A percentile compares a stretch with the other conserved stretches of the same genome.
These are phyloP conservation scores for Speoplatyrhinus poulsoni DNA, from an alignment of 2,113 vertebrate genomes.

Conservation along the genomic window DNA sequence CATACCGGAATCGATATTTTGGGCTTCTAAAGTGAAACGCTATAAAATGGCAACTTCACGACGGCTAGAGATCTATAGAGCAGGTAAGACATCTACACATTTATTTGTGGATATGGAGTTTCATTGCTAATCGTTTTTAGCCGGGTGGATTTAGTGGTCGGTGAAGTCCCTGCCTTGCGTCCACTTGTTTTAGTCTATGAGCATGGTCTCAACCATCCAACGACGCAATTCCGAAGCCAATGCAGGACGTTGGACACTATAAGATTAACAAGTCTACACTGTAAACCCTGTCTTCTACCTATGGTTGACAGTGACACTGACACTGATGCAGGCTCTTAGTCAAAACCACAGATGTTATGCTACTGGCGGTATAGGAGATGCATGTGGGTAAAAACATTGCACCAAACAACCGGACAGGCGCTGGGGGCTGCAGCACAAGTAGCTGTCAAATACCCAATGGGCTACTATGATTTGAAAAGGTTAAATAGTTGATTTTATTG, in stretches of 20 bases:
- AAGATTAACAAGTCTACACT: too few relatives aligned
- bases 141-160: too few relatives aligned
- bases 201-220: not conserved
- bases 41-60: constrained; percentile 37
- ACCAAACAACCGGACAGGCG: not conserved
- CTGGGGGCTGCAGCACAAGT: not conserved
- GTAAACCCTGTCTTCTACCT: too few relatives aligned
- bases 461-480: too few relatives aligned
- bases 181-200: not conserved
- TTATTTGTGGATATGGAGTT: not conserved
- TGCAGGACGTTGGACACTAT: too few relatives aligned
- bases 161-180: too few relatives aligned
- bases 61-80: not conserved
- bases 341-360: too few relatives aligned
- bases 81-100: not conserved
- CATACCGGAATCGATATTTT: constrained; percentile 13
- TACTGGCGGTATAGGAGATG: too few relatives aligned
- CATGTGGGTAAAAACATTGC: not conserved
- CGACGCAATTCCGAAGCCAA: not conserved
- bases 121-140: too few relatives aligned
- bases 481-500: too few relatives aligned
- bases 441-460: not conserved
- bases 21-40: constrained; percentile 21
- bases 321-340: too few relatives aligned
- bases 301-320: too few relatives aligned